Evolutionary conservation across 2,888 invertebrate genomes (phyloP), one percentile per base, ranked within the genome.

Genomic region (Tetropium fuscum): DNA sequence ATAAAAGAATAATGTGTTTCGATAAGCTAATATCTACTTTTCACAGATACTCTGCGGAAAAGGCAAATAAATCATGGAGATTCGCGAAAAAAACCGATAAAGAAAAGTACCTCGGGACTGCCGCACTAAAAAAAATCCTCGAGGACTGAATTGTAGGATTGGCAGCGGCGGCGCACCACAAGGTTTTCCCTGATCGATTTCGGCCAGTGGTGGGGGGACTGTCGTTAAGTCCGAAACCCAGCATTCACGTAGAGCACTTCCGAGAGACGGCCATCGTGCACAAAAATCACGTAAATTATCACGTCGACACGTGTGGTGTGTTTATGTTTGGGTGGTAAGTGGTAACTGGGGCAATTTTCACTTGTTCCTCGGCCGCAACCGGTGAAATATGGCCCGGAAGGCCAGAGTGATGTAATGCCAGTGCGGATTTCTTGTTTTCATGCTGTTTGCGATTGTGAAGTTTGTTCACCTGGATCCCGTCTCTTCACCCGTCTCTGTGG

Each of bases 241-340:
- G 69, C 72, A 68, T 84, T 83, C 82, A 83, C 83, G 82, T 51
- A 78, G 80, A 81, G 79, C 82, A 73, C 81, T 81, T 25, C 16
- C 40, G 27, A 18, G 80, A 82, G 76, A 80, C 70, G 78, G 51
- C 71, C 71, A 61, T 64, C 72, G 71, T 73, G 59, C 74, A 75
- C 74, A 77, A 77, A 77, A 80, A 80, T 80, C 71, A 73, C 75
- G 74, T 74, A 75, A 67, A 79, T 40, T 54, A 38, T 56, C 58
- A 38, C 45, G 53, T 36, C 45, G 38, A 16, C 53, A 44, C 44
- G 34, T 43, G 43, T 34, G 41, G 36, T 25, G 43, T 53, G 53
- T 44, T 44, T 44, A 53, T 27, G 36, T 43, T 44, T 40, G 32
- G 36, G 44, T 53, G 44, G 44, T 43, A 27, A 20, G 44, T 44